Percentiles rank a stretch among this genome's conserved stretches.
These are phyloP conservation scores for Globodera ellingtonae DNA, from an alignment of 1,140 invertebrate species.

Conservation along the genomic window DNA sequence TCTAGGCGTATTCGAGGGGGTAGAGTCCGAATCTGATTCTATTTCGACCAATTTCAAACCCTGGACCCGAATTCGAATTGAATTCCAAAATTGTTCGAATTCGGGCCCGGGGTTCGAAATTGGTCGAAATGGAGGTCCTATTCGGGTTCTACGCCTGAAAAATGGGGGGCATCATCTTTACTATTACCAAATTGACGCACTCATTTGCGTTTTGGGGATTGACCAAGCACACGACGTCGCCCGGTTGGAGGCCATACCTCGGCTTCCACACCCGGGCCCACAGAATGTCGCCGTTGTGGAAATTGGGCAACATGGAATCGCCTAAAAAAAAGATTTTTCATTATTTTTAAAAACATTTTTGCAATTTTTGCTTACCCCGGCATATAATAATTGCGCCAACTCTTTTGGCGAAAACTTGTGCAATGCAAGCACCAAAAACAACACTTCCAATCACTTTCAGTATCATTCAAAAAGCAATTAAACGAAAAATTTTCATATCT, in stretches of 20 bases:
- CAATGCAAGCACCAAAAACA: background rate
- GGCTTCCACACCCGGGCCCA: background rate
- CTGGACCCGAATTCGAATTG: too few species aligned
- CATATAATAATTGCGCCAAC: background rate
- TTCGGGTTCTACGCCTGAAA: too few species aligned
- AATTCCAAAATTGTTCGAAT: too few species aligned
- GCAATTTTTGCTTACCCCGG: background rate
- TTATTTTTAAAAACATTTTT: background rate
- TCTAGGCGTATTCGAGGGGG: too few species aligned
- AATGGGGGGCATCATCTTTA: too few species aligned
- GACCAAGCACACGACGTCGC: slow-evolving; percentile 17
- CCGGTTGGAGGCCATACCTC: background rate
- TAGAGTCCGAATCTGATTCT: too few species aligned
- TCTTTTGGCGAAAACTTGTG: background rate
- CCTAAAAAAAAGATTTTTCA: background rate
- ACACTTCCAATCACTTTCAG: background rate
- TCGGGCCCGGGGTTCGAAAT: too few species aligned
- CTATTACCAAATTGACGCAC: too few species aligned
- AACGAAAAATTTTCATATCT: too few species aligned
- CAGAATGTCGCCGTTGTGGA: slow-evolving; percentile 3
- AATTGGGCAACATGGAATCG: slow-evolving; percentile 19
- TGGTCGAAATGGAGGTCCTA: too few species aligned
- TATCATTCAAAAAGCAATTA: background rate
- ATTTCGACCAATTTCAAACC: too few species aligned
- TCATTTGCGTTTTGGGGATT: background rate